A percentile compares a stretch with the other conserved stretches of the same genome.
Evolutionary conservation across 2,888 invertebrate species (phyloP).

Genomic region (Volucella inflata): DNA sequence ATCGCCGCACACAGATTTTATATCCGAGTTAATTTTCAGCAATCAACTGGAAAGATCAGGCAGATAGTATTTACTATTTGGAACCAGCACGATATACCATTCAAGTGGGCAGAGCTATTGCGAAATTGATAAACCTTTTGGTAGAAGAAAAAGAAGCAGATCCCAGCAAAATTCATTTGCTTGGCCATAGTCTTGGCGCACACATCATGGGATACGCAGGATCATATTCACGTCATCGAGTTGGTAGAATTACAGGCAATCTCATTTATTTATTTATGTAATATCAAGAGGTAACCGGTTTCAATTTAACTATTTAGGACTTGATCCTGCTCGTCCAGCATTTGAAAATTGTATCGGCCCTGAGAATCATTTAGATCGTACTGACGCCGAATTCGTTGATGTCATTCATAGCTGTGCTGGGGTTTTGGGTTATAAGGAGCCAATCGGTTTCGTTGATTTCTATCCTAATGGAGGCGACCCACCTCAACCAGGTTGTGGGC

Average conservation of each 20-base stretch:
- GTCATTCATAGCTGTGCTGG: constrained; percentile 90
- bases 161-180: constrained; percentile 81
- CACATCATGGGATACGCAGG: constrained; percentile 87
- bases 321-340: constrained; percentile 87
- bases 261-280: neutral
- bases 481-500: constrained; percentile 88
- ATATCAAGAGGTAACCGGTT: neutral
- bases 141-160: constrained; percentile 81
- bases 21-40: constrained; percentile 72
- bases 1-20: neutral
- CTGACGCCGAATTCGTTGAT: constrained; percentile 90
- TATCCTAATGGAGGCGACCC: constrained; percentile 89
- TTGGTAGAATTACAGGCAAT: constrained; percentile 86
- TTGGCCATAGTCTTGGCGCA: constrained; percentile 86
- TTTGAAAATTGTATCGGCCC: constrained; percentile 82
- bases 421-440: constrained; percentile 85
- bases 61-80: constrained; percentile 82
- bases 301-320: constrained; percentile 82
- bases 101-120: constrained; percentile 82
- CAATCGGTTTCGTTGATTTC: constrained; percentile 89
- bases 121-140: constrained; percentile 81
- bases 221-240: constrained; percentile 83
- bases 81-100: constrained; percentile 82
- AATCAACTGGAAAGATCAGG: constrained; percentile 83
- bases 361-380: constrained; percentile 85